These are phyloP conservation scores for Temnothorax curvispinosus DNA, from an alignment of 1,140 invertebrate species.

Conservation along the genomic window DNA sequence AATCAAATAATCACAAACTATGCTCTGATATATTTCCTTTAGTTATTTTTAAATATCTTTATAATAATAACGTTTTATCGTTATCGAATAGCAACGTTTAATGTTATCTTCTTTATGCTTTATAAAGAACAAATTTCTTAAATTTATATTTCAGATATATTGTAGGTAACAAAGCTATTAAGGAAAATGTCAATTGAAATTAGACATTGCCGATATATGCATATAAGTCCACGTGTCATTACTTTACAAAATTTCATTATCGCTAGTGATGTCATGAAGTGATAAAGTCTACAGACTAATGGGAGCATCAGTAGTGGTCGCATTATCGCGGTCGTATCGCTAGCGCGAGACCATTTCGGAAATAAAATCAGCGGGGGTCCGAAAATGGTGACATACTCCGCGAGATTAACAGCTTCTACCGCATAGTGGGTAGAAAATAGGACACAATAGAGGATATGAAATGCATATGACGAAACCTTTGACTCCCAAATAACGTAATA, in stretches of 20 bases:
- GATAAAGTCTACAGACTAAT: constrained; percentile 51
- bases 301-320: constrained; percentile 32
- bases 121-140: background rate
- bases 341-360: constrained; percentile 50
- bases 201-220: background rate
- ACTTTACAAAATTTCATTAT: constrained; percentile 3
- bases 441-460: background rate
- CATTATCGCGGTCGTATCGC: constrained; percentile 39
- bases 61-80: background rate
- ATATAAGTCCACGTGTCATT: background rate
- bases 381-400: constrained; percentile 25
- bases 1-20: background rate
- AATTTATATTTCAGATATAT: background rate
- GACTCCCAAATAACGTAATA: constrained; percentile 7
- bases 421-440: constrained; percentile 1
- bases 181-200: constrained; percentile 1
- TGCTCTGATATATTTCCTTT: background rate
- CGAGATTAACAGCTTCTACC: constrained; percentile 3
- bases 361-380: constrained; percentile 54
- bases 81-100: background rate
- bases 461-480: background rate
- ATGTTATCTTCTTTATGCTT: background rate
- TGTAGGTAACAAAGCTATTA: background rate
- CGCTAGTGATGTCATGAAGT: constrained; percentile 31
- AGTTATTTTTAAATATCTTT: background rate